Conservation (phyloP, 2,888 invertebrate genomes). For the Drosophila meridionalis region DNA sequence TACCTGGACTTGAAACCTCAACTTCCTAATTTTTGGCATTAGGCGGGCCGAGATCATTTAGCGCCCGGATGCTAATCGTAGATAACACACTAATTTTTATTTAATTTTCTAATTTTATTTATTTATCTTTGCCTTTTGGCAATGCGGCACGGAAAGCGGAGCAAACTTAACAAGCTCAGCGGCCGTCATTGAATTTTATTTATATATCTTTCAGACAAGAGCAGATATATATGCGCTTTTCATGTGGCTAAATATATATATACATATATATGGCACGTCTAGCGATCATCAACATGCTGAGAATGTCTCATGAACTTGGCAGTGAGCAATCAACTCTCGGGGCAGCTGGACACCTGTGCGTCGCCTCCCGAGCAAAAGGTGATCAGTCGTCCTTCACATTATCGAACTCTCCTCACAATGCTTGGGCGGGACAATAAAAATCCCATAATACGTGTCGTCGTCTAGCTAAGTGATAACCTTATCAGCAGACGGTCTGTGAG, state of each 20-base stretch:
- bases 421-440: neutral
- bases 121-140: slow-evolving; percentile 55
- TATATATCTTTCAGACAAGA: slow-evolving; percentile 41
- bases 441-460: slow-evolving; percentile 10
- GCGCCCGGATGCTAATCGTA: slow-evolving; percentile 27
- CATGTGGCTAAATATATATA: slow-evolving; percentile 2
- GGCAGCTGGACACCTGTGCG: slow-evolving; percentile 26
- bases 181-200: slow-evolving; percentile 68
- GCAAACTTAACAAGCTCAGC: slow-evolving; percentile 54
- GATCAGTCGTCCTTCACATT: slow-evolving; percentile 41
- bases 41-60: slow-evolving; percentile 11
- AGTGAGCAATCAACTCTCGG: slow-evolving; percentile 33
- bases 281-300: slow-evolving; percentile 12
- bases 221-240: slow-evolving; percentile 13
- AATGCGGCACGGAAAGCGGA: slow-evolving; percentile 61
- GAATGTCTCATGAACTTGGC: slow-evolving; percentile 60
- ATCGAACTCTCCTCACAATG: neutral
- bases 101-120: slow-evolving; percentile 3
- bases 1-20: slow-evolving; percentile 6
- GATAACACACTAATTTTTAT: slow-evolving; percentile 8
- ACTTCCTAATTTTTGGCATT: slow-evolving; percentile 12
- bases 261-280: neutral
- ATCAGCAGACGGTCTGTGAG: slow-evolving; percentile 26
- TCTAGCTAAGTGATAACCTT: slow-evolving; percentile 32
- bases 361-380: slow-evolving; percentile 15